phyloP scores from a whole-genome alignment of 1,140 invertebrate genomes.

The Triops cancriformis region DNA sequence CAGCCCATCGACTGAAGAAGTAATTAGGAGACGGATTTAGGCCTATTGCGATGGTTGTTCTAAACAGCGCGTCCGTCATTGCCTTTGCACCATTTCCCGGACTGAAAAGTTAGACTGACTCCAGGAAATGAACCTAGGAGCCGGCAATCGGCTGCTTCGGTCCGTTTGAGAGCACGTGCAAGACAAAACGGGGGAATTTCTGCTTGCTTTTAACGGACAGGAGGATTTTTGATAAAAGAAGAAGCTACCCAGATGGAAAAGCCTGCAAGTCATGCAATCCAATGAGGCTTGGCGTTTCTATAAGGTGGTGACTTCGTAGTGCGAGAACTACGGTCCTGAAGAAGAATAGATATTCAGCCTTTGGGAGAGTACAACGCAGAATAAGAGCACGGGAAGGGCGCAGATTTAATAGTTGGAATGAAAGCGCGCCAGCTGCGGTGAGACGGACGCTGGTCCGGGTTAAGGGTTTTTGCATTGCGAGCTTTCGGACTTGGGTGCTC shows the following conservation, averaged over 20 bases:
- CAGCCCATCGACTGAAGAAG: neutral
- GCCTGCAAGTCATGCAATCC: neutral
- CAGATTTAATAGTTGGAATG: neutral
- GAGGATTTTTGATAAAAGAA: neutral
- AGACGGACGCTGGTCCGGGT: neutral
- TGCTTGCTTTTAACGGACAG: neutral
- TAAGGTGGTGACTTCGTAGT: too few relatives aligned
- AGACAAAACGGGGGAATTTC: neutral
- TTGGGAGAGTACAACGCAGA: neutral
- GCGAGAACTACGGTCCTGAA: too few relatives aligned
- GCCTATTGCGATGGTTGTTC: neutral
- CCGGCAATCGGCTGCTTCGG: neutral
- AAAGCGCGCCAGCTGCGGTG: conserved; percentile 7
- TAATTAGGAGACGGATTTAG: conserved; percentile 11
- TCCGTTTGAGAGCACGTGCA: neutral
- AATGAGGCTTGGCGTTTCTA: too few relatives aligned
- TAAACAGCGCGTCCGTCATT: neutral
- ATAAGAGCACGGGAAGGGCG: neutral
- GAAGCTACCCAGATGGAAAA: conserved; percentile 12
- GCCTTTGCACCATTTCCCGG: neutral
- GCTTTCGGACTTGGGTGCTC: neutral
- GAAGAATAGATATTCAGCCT: too few relatives aligned
- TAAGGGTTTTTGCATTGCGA: neutral
- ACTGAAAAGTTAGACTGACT: neutral
- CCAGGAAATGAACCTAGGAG: neutral